Base-by-base conservation (phyloP, 2,797 vertebrate species). In the Pangasius sanitwongsei region DNA sequence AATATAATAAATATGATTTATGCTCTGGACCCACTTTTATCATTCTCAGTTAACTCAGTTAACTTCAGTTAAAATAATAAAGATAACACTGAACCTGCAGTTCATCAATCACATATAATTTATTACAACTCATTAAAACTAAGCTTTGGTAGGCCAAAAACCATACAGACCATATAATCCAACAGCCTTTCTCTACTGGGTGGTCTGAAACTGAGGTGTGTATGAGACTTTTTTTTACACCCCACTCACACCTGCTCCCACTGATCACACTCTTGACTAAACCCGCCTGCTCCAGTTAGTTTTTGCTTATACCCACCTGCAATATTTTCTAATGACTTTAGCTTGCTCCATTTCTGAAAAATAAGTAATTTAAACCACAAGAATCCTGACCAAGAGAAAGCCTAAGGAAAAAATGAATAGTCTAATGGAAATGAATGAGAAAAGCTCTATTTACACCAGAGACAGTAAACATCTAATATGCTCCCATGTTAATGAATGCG, bases 181-280 rank as follows among this genome's bases (percentile, higher is more conserved):
- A 23, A 87, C 23, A 69, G 48, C n/a, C 50, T 25, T 28, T 53
- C 41, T 87, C 50, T 25, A 78, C 37, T 87, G 82, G 86, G 91
- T 90, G 91, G 87, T 89, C 83, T 23, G 75, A 50, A 37, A 28
- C 37, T 44, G 25, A 65, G 61, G 82, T 83, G 37, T 83, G 59
- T 61, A 5, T 41, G 6, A 2, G 55, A n/a, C 4, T 67, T 31
- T 41, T 59, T 63, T 28, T 63, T 28, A 63, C 57, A 63, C 37
- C 25, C 12, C 57, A 44, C 13, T 83, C 37, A 28, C 41, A 67
- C 61, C 81, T 67, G 82, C 28, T 83, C 28, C 61, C 1, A 6
- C 16, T 53, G n/a, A 28, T 69, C 44, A 50, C 37, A 18, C 61
- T 48, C 3, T 48, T 69, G 28, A 84, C 5, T 65, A 48, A 84